These are phyloP conservation scores for Eulemur rubriventer DNA, from an alignment of 2,797 vertebrate genomes.

Conservation along the genomic window DNA sequence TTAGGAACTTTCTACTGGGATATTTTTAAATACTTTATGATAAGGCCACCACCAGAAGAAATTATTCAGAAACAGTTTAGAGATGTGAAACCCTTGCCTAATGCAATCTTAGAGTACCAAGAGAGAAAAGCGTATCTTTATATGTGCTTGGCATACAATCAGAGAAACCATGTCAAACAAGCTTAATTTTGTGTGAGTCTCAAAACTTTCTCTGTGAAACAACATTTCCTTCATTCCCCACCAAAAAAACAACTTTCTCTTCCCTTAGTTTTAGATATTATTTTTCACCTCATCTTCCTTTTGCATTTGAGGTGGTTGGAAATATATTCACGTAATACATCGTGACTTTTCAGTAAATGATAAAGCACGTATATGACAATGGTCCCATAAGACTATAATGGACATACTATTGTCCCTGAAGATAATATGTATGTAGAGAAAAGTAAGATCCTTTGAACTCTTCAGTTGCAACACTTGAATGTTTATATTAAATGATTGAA, in stretches of 20 bases:
- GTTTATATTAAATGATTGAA: neutral
- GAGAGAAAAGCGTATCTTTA: neutral
- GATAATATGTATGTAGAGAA: neutral
- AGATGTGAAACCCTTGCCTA: constrained; percentile 41
- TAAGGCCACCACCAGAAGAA: constrained; percentile 30
- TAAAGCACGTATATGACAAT: fast-evolving
- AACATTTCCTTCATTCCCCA: neutral
- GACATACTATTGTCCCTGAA: neutral
- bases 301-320: neutral
- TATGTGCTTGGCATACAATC: neutral
- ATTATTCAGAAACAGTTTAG: constrained; percentile 44
- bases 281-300: neutral
- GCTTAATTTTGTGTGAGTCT: constrained; percentile 37
- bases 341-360: neutral
- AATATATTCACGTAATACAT: neutral
- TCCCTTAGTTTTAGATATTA: neutral
- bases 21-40: constrained; percentile 30
- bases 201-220: neutral
- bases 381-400: neutral
- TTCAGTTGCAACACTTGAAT: neutral
- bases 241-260: neutral
- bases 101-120: neutral
- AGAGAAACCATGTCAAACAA: constrained; percentile 27
- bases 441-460: neutral
- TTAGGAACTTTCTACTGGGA: neutral